Evolutionary conservation across 2,888 invertebrate genomes (phyloP).

Genomic region (Stenoptilia bipunctidactyla): DNA sequence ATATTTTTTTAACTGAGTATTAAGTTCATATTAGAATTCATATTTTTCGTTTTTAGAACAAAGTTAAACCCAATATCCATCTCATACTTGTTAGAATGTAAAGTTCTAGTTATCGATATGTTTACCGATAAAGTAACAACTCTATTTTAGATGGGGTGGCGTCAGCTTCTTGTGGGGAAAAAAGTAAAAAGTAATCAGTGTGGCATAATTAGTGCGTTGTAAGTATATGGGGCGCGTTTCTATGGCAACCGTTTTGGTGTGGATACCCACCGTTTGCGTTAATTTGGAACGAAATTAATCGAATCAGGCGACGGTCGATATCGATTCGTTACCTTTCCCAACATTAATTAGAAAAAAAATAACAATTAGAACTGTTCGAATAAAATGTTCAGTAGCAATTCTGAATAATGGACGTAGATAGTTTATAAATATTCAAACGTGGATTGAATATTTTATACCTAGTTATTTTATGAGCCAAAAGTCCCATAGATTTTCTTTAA

Average conservation of each 20-base stretch:
- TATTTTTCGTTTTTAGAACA: no score
- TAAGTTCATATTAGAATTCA: no score
- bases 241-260: slow-evolving; percentile 56
- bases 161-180: slow-evolving; percentile 64
- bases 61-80: no score
- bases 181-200: slow-evolving; percentile 71
- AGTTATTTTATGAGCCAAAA: no score
- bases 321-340: slow-evolving; percentile 26
- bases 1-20: no score
- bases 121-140: slow-evolving; percentile 14
- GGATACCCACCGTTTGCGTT: slow-evolving; percentile 61
- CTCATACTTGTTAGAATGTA: no score
- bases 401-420: no score
- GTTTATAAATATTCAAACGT: no score
- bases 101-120: not conserved
- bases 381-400: no score
- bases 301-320: slow-evolving; percentile 54
- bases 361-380: not conserved
- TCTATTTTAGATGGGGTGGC: slow-evolving; percentile 46
- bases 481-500: no score
- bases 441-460: no score
- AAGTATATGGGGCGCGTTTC: slow-evolving; percentile 68
- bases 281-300: slow-evolving; percentile 66
- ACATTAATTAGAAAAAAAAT: not conserved
- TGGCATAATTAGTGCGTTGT: slow-evolving; percentile 70